Evolutionary conservation across 2,797 vertebrate species (phyloP).

Genomic region (Pitangus sulphuratus): DNA sequence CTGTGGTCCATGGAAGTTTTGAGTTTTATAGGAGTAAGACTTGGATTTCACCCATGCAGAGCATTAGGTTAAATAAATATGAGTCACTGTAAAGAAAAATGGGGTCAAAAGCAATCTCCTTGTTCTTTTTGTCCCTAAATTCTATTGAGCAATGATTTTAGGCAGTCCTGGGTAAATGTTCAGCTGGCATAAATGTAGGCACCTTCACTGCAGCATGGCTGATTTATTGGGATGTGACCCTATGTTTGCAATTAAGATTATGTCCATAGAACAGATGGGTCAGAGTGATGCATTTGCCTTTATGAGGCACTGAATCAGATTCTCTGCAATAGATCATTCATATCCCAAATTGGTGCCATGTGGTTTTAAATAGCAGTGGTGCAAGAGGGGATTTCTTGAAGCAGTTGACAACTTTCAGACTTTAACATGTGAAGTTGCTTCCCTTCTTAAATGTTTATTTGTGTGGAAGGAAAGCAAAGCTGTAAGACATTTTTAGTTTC

Average conservation of each 20-base stretch:
- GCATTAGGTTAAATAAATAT: not conserved
- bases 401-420: constrained; percentile 43
- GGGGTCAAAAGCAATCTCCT: not conserved
- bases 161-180: not conserved
- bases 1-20: not conserved
- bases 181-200: not conserved
- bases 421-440: not conserved
- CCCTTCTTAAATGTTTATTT: constrained; percentile 22
- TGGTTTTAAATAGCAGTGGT: not conserved
- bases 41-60: not conserved
- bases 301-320: constrained; percentile 6
- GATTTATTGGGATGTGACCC: constrained; percentile 58
- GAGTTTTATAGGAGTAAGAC: not conserved
- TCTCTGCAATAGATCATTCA: not conserved
- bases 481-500: constrained; percentile 19
- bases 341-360: not conserved
- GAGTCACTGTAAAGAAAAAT: not conserved
- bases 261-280: constrained; percentile 56
- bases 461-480: not conserved
- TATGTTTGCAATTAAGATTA: constrained; percentile 68
- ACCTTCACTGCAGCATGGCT: not conserved
- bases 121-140: constrained; percentile 7
- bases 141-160: not conserved
- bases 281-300: constrained; percentile 47
- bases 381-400: not conserved